Base-by-base conservation (phyloP, 2,113 vertebrate species). In the Amphiprion percula region DNA sequence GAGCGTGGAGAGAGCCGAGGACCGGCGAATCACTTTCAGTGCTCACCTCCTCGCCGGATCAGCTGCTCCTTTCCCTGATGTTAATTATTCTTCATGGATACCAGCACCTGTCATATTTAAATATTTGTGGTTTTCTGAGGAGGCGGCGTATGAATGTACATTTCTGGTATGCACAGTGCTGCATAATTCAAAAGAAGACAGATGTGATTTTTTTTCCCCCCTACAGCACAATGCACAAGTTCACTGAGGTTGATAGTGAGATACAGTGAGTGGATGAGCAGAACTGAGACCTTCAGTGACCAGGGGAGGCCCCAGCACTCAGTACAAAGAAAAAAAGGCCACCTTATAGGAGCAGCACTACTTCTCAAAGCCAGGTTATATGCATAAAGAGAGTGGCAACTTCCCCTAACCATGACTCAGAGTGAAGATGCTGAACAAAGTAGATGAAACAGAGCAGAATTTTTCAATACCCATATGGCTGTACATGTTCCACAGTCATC, bases 351-450 rank as follows among this genome's bases (percentile, higher is more conserved):
- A 71, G 61, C 61, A 76, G 21, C 62, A 2, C 24, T 62, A 21
- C 2, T 61, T 84, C 83, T 79, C 65, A 68, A 73, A 84, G 26
- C 24, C 50, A 49, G 53, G 28, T 17, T 30, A 75, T 73, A 83
- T 86, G 77, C 83, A 88, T 85, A 73, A 49, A 83, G 50, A 73
- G 49, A 60, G 23, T 17, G 0, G 11, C 33, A 86, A 89, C 78
- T 92, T 90, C 88, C 90, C 92, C 90, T 86, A 85, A 77, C 63
- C 39, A 6, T 93, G 90, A 93, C 83, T 92, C 89, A 93, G 80
- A 91, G 61, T 72, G 90, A 88, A 86, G 79, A 52, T 24, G 71
- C 66, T 82, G 63, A 81, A 88, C n/a, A 59, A 80, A 84, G 75
- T 28, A 75, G 54, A 87, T 74, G 49, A 71, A 78, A 28, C 33